phyloP scores from a whole-genome alignment of 2,113 vertebrate genomes.

The Gallinago paraguaiae region DNA sequence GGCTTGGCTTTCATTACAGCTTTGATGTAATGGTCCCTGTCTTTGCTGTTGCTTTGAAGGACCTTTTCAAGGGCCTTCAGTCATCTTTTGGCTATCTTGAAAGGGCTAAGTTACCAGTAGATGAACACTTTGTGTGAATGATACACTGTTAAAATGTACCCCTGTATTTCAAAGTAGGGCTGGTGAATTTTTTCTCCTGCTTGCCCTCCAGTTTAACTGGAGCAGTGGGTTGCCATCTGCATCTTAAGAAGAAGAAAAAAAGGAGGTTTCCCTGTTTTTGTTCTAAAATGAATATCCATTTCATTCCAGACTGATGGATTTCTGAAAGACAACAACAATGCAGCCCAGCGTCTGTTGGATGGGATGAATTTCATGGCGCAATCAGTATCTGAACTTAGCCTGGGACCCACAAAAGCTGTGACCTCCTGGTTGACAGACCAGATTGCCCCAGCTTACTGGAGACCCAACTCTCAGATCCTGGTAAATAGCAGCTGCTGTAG shows the following conservation, averaged over 20 bases:
- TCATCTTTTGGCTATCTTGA: not conserved
- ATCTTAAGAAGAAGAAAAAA: not conserved
- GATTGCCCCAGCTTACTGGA: slow-evolving; percentile 98
- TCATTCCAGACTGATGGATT: slow-evolving; percentile 88
- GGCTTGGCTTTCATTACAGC: not conserved
- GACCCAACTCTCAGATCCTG: slow-evolving; percentile 94
- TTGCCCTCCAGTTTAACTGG: not conserved
- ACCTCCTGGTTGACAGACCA: slow-evolving; percentile 98
- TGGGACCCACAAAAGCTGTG: slow-evolving; percentile 95
- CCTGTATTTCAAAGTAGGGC: not conserved
- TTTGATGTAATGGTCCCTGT: not conserved
- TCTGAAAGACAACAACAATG: slow-evolving; percentile 98
- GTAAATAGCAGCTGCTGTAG: slow-evolving; percentile 66
- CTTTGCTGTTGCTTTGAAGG: not conserved
- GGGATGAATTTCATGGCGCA: slow-evolving; percentile 98
- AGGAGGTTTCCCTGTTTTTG: not conserved
- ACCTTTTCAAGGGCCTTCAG: not conserved
- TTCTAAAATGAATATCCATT: not conserved
- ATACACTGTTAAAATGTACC: not conserved
- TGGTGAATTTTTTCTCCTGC: not conserved
- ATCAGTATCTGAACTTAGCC: slow-evolving; percentile 94
- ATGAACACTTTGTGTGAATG: not conserved
- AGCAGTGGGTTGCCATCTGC: not conserved
- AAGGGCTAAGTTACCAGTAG: not conserved
- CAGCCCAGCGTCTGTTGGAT: slow-evolving; percentile 94